A percentile compares a stretch with the other conserved stretches of the same genome.
Evolutionary conservation across 2,888 invertebrate genomes (phyloP).

Genomic region (Rambutsinella grinnellia): DNA sequence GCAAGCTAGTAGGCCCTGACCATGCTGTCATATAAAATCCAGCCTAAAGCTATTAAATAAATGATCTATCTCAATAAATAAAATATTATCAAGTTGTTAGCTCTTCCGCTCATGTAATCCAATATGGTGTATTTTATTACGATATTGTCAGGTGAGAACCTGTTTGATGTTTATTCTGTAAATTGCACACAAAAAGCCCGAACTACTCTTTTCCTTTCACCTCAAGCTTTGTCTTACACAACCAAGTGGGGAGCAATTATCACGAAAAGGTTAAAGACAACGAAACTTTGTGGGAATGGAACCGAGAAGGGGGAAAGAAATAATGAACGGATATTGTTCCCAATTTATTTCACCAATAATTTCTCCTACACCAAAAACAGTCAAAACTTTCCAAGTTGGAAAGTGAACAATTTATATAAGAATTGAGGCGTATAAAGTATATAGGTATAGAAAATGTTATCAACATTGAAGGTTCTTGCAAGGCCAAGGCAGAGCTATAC

Average conservation of each 20-base stretch:
- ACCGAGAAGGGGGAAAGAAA: background rate
- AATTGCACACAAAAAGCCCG: no score
- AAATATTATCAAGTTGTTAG: background rate
- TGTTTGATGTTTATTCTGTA: background rate
- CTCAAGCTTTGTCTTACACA: background rate
- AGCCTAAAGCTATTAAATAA: no score
- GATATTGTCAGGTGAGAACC: background rate
- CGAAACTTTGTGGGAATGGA: background rate
- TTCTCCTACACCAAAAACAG: conserved; percentile 1
- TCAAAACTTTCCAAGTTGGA: background rate
- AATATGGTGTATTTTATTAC: background rate
- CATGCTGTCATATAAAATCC: no score
- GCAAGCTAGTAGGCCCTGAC: no score
- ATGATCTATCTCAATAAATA: background rate
- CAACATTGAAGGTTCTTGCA: conserved; percentile 16
- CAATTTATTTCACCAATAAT: conserved; percentile 13
- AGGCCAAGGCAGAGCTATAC: conserved; percentile 18
- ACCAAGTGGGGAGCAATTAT: background rate
- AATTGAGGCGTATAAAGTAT: background rate
- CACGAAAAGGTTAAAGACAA: background rate
- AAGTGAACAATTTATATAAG: background rate
- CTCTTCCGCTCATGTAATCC: background rate
- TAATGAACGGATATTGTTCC: conserved; percentile 12
- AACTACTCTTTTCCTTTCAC: background rate
- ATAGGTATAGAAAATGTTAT: background rate